Evolutionary conservation across 2,113 vertebrate genomes (phyloP).

Genomic region (Arothron firmamentum): DNA sequence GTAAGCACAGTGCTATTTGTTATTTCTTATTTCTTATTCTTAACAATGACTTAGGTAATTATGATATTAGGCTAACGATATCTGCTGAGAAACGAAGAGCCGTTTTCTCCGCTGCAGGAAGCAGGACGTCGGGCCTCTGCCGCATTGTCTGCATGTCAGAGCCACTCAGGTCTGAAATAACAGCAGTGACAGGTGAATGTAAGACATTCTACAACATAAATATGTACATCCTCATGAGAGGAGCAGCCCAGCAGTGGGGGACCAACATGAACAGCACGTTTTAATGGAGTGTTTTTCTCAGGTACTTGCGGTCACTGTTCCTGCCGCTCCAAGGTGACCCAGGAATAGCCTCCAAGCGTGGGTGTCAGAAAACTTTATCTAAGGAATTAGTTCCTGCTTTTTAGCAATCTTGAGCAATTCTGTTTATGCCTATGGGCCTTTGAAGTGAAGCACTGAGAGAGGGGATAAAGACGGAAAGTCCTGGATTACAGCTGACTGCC

Average conservation of each 20-base stretch:
- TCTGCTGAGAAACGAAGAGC: not conserved
- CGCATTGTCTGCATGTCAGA: conserved; percentile 43
- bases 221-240: too few species aligned
- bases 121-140: not conserved
- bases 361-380: conserved; percentile 36
- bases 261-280: not conserved
- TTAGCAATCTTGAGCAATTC: conserved; percentile 59
- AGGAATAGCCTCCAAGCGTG: conserved; percentile 23
- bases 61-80: too few species aligned
- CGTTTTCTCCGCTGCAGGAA: not conserved
- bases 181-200: conserved; percentile 30
- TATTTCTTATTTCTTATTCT: too few species aligned
- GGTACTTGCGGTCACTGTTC: not conserved
- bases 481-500: conserved; percentile 63
- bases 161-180: conserved; percentile 23
- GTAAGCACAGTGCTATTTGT: too few species aligned
- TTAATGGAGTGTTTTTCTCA: too few species aligned
- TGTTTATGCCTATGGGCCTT: conserved; percentile 51
- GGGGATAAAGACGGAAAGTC: conserved; percentile 57
- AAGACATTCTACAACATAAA: conserved; percentile 1
- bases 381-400: conserved; percentile 48
- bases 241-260: not conserved
- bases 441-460: conserved; percentile 58
- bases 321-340: conserved; percentile 44
- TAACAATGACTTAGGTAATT: too few species aligned